A percentile compares a stretch with the other conserved stretches of the same genome.
Evolutionary conservation across 2,888 invertebrate species (phyloP).

Genomic region (Tipula helvola): DNA sequence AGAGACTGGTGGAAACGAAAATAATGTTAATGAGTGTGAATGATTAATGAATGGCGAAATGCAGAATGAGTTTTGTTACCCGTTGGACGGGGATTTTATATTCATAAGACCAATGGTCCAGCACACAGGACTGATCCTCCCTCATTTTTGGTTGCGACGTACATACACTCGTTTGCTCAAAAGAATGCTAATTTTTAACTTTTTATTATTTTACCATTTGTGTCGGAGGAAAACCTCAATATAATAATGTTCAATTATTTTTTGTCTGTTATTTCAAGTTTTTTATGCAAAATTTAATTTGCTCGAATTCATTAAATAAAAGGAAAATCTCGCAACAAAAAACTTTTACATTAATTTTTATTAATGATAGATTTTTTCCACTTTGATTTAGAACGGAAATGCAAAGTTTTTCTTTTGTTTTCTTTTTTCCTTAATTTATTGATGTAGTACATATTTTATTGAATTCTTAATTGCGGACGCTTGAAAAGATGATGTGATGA

Average conservation of each 20-base stretch:
- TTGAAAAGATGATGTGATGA: background rate
- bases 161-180: background rate
- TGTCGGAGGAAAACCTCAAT: background rate
- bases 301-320: background rate
- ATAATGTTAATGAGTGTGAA: background rate
- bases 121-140: background rate
- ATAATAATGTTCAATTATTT: background rate
- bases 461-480: background rate
- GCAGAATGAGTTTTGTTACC: background rate
- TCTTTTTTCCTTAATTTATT: background rate
- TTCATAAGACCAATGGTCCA: background rate
- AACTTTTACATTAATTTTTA: background rate
- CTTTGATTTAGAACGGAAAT: background rate
- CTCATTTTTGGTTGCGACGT: background rate
- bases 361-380: background rate
- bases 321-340: background rate
- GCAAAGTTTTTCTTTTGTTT: background rate
- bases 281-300: background rate
- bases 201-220: background rate
- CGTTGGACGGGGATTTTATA: background rate
- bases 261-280: background rate
- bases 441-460: background rate
- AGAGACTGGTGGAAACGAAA: background rate
- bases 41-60: background rate
- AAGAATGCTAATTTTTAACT: background rate